These are phyloP conservation scores for Hypsopygia costalis DNA, from an alignment of 2,888 invertebrate genomes.

Conservation along the genomic window DNA sequence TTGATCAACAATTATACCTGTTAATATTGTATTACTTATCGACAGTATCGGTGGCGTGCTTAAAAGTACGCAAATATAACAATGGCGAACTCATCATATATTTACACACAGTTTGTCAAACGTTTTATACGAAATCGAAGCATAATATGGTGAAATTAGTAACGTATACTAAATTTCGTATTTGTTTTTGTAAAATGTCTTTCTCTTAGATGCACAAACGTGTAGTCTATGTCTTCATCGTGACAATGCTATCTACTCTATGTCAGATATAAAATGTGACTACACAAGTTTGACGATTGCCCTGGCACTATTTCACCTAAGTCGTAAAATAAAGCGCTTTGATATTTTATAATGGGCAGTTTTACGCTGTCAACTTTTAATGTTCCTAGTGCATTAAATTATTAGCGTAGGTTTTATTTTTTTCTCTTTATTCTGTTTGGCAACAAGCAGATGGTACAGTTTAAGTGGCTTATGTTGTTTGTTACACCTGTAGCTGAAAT, in stretches of 20 bases:
- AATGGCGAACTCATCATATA: too few species aligned
- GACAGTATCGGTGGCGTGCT: too few species aligned
- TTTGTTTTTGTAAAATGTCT: too few species aligned
- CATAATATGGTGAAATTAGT: too few species aligned
- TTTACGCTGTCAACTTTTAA: constrained; percentile 18
- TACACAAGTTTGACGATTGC: background rate
- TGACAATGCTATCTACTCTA: background rate
- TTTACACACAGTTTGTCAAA: too few species aligned
- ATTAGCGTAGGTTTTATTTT: constrained; percentile 4
- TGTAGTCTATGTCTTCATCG: too few species aligned
- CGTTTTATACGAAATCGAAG: too few species aligned
- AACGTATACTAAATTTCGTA: too few species aligned
- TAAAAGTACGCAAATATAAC: too few species aligned
- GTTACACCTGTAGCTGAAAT: background rate
- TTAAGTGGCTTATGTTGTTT: background rate
- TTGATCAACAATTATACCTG: too few species aligned
- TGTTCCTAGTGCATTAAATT: constrained; percentile 15
- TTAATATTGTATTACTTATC: too few species aligned
- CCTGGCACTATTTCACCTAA: constrained; percentile 22
- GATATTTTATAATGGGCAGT: constrained; percentile 23
- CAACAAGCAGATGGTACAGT: background rate
- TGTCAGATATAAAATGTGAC: background rate
- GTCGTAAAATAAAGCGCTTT: constrained; percentile 21
- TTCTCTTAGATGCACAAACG: too few species aligned
- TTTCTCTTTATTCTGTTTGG: constrained; percentile 1